These are phyloP conservation scores for Timema podura DNA, from an alignment of 2,888 invertebrate species.

Conservation along the genomic window DNA sequence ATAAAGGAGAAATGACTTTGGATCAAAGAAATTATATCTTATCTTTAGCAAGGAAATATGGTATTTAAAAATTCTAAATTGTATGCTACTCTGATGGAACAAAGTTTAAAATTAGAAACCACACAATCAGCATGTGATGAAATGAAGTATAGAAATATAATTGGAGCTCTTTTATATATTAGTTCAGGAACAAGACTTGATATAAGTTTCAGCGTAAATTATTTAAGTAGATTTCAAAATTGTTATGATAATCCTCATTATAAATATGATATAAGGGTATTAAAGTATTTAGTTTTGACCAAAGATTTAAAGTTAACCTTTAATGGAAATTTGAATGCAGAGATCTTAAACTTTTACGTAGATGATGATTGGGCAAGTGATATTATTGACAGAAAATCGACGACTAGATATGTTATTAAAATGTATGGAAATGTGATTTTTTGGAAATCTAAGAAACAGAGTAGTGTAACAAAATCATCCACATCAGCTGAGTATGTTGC, in stretches of 20 bases:
- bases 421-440: not conserved
- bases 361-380: not conserved
- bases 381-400: not conserved
- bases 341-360: not conserved
- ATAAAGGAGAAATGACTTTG: too few relatives aligned
- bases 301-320: not conserved
- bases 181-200: not conserved
- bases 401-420: not conserved
- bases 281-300: not conserved
- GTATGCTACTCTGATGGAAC: too few relatives aligned
- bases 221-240: conserved; percentile 9
- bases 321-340: not conserved
- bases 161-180: not conserved
- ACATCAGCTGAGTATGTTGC: conserved; percentile 5
- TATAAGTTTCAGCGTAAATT: conserved; percentile 4
- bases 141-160: not conserved
- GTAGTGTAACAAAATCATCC: not conserved
- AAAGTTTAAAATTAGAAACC: too few relatives aligned
- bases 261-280: not conserved
- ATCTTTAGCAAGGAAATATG: not conserved
- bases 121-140: too few relatives aligned
- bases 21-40: not conserved
- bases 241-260: not conserved
- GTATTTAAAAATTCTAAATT: too few relatives aligned
- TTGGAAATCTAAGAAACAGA: not conserved